Percentiles rank a stretch among this genome's conserved stretches.
phyloP scores from a whole-genome alignment of 2,797 vertebrate genomes.

The Takifugu ocellatus region DNA sequence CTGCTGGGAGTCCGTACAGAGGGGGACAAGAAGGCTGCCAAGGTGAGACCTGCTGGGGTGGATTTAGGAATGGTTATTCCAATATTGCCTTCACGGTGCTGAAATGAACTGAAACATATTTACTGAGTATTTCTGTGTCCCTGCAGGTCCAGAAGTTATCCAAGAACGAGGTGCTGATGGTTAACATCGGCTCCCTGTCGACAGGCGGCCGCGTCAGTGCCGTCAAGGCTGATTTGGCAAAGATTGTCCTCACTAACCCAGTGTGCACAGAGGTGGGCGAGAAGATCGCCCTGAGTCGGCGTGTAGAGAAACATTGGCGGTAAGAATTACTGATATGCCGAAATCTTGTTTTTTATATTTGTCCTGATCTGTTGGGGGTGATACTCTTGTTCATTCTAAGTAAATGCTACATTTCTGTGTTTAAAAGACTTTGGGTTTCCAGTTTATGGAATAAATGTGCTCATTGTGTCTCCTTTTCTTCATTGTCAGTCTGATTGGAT shows the following conservation, averaged over 20 bases:
- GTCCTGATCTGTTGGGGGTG: neutral
- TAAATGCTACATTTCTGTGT: neutral
- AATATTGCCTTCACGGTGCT: no score
- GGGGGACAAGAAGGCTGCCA: conserved; percentile 98
- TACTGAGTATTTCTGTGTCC: no score
- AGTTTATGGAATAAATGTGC: no score
- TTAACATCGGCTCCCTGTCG: conserved; percentile 96
- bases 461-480: neutral
- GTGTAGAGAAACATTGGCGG: conserved; percentile 99
- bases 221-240: conserved; percentile 96
- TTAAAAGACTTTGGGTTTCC: no score
- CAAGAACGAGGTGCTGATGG: conserved; percentile 98
- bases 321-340: conserved; percentile 60
- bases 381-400: no score
- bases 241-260: conserved; percentile 98
- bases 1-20: conserved; percentile 95
- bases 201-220: conserved; percentile 96
- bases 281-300: conserved; percentile 96
- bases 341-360: no score
- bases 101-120: neutral
- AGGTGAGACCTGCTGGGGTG: conserved; percentile 73
- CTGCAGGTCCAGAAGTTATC: conserved; percentile 96
- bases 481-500: conserved; percentile 90
- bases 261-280: conserved; percentile 98
- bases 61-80: neutral